Base-by-base conservation (phyloP, 2,797 vertebrate genomes). In the Vespertilio murinus region DNA sequence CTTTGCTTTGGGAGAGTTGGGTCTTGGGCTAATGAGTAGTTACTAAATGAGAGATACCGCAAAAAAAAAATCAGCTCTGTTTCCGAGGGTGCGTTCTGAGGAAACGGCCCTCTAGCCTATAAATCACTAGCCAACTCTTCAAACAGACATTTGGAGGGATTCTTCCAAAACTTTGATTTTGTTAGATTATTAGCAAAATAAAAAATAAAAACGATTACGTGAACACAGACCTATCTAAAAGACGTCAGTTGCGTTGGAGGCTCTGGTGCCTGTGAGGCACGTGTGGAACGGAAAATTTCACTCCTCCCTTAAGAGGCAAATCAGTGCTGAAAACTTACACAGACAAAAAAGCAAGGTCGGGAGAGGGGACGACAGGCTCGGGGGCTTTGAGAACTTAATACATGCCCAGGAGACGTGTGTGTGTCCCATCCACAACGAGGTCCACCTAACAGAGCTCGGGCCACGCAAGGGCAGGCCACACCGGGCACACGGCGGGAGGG, bases 331-430 rank as follows among this genome's bases (percentile, higher is more conserved):
- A 91, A 95, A 94, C 23, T 78, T 0, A 6, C 4, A 6, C 88
- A 70, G 38, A 79, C 77, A 94, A 49, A 38, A 38, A 73, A 52
- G 30, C 80, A 84, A 94, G 71, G 79, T 95, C 87, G 82, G 96
- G 52, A 94, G 96, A 82, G 94, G 47, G 91, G 97, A 95, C 64
- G 85, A 78, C 88, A 87, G 65, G 93, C 97, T 94, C 67, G 89
- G 96, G 90, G 90, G 97, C 96, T 93, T 94, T 91, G 94, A 94
- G 96, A 95, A 95, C 61, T 95, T 91, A 25, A 84, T 94, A 88
- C 90, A 77, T 91, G 56, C 90, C 86, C 87, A n/a, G 64, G 84
- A 67, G 40, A 95, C 93, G 4, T 1, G 1, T 78, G 1, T 78
- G 25, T 88, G 84, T 80, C 82, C 47, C 93, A 64, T 80, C 88